Evolutionary conservation across 2,888 invertebrate genomes (phyloP).

Genomic region (Abrostola tripartita): DNA sequence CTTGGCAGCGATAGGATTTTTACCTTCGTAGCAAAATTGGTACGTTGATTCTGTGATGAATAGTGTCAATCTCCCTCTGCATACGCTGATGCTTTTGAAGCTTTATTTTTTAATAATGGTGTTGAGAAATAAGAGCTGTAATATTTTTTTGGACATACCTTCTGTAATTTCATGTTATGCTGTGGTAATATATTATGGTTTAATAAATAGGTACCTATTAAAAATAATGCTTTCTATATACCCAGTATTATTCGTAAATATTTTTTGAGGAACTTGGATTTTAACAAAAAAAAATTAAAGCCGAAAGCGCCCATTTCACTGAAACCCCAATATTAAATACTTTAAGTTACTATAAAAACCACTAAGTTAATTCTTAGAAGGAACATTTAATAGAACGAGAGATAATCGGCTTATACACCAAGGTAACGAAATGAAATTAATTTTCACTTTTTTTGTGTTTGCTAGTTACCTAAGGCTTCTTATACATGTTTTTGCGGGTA

Average conservation of each 20-base stretch:
- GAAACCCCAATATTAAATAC: too few relatives aligned
- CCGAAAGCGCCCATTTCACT: too few relatives aligned
- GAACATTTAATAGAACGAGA: slow-evolving; percentile 14
- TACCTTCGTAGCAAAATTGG: slow-evolving; percentile 12
- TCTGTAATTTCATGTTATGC: too few relatives aligned
- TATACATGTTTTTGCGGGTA: neutral
- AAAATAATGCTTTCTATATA: too few relatives aligned
- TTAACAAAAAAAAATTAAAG: too few relatives aligned
- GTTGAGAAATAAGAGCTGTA: too few relatives aligned
- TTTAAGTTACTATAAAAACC: slow-evolving; percentile 1
- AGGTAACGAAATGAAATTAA: slow-evolving; percentile 21
- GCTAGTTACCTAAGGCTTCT: slow-evolving; percentile 17
- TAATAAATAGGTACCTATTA: too few relatives aligned
- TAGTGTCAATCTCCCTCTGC: neutral
- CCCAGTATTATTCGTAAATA: too few relatives aligned
- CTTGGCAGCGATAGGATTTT: slow-evolving; percentile 26
- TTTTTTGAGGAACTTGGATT: too few relatives aligned
- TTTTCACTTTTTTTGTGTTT: slow-evolving; percentile 24
- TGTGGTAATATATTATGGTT: too few relatives aligned
- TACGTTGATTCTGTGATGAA: slow-evolving; percentile 19
- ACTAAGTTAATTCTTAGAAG: neutral
- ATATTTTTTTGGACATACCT: neutral
- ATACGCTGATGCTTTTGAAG: neutral
- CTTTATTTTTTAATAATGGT: neutral
- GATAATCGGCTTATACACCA: slow-evolving; percentile 30